Conservation (phyloP, 1,140 invertebrate genomes). For the Drosophila quadrilineata region DNA sequence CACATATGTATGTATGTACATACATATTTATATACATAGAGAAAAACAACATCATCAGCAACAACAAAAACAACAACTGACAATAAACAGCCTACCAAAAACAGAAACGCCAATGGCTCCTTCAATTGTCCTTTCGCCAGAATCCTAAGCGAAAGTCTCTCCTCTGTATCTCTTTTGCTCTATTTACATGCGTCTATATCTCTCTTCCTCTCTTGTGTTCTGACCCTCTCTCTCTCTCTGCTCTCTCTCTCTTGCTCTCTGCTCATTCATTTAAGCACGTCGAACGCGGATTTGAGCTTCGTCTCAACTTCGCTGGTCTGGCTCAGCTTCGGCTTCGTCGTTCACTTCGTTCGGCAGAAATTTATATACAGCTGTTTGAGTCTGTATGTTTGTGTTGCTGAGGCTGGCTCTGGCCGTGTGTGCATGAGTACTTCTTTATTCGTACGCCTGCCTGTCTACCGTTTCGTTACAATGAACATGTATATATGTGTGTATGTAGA, state of each 20-base stretch:
- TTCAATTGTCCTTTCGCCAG: slow-evolving; percentile 68
- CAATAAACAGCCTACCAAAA: slow-evolving; percentile 70
- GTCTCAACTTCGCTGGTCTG: slow-evolving; percentile 36
- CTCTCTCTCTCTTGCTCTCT: neutral
- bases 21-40: slow-evolving; percentile 41
- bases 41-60: slow-evolving; percentile 21
- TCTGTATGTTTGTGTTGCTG: neutral
- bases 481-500: slow-evolving; percentile 27
- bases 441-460: slow-evolving; percentile 71
- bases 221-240: neutral
- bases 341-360: slow-evolving; percentile 22
- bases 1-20: neutral
- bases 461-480: slow-evolving; percentile 47
- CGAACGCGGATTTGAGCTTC: slow-evolving; percentile 45
- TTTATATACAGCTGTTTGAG: neutral
- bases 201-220: neutral
- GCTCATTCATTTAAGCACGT: slow-evolving; percentile 59
- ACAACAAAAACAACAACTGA: slow-evolving; percentile 26
- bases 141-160: neutral
- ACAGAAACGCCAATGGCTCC: slow-evolving; percentile 50
- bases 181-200: neutral
- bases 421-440: slow-evolving; percentile 44
- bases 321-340: slow-evolving; percentile 15
- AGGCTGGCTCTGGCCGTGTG: neutral
- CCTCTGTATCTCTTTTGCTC: neutral